A percentile compares a stretch with the other conserved stretches of the same genome.
phyloP scores from a whole-genome alignment of 2,888 invertebrate genomes.

The Lamellibrachia columna region DNA sequence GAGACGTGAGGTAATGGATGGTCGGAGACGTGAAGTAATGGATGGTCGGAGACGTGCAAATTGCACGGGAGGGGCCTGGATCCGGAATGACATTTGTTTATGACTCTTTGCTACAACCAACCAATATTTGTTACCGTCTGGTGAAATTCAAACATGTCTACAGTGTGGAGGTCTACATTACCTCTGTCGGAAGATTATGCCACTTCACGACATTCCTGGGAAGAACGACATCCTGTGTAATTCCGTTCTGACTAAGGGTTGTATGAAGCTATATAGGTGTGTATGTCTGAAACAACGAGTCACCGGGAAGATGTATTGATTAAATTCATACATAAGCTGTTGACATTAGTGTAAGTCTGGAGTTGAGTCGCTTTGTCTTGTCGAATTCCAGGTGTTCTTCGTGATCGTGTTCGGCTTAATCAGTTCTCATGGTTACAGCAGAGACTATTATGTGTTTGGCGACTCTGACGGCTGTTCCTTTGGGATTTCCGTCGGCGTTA shows the following conservation, averaged over 20 bases:
- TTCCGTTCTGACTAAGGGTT: too few species aligned
- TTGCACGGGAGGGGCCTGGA: not conserved
- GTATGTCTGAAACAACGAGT: too few species aligned
- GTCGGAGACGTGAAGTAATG: not conserved
- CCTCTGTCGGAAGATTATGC: too few species aligned
- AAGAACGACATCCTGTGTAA: too few species aligned
- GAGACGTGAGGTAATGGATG: not conserved
- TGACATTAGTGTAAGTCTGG: not conserved
- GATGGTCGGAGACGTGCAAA: not conserved
- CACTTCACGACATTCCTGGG: too few species aligned
- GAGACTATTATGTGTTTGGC: slow-evolving; percentile 78
- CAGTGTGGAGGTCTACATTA: too few species aligned
- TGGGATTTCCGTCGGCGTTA: slow-evolving; percentile 82
- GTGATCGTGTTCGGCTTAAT: slow-evolving; percentile 96
- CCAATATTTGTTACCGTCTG: too few species aligned
- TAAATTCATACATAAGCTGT: not conserved
- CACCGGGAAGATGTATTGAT: not conserved
- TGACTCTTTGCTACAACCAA: too few species aligned
- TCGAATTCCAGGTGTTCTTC: slow-evolving; percentile 84
- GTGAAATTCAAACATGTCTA: too few species aligned
- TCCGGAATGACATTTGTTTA: too few species aligned
- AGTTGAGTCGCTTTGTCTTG: not conserved
- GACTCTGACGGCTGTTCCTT: slow-evolving; percentile 73
- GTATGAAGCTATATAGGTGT: too few species aligned
- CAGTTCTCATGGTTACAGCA: slow-evolving; percentile 83